These are phyloP conservation scores for Melanerpes aurifrons DNA, from an alignment of 2,113 vertebrate genomes.

Conservation along the genomic window DNA sequence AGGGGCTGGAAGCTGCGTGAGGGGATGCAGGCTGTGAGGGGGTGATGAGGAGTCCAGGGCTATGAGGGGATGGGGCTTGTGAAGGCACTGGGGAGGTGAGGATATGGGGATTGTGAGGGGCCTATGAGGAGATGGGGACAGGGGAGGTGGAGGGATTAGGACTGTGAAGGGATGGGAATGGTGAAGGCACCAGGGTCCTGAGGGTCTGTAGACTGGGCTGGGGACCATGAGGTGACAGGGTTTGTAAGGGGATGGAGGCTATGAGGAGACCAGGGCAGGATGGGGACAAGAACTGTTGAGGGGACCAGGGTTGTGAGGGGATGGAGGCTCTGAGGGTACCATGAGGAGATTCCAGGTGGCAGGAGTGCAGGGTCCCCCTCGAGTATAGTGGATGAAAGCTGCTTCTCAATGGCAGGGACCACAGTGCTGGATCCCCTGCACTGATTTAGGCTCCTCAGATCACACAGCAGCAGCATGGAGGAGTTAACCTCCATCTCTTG, in stretches of 20 bases:
- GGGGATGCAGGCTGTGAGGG: too few species aligned
- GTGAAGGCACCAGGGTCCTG: rapidly evolving
- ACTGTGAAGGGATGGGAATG: rapidly evolving
- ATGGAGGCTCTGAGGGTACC: too few species aligned
- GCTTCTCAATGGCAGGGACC: rapidly evolving
- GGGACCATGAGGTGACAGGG: too few species aligned
- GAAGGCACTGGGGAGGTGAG: too few species aligned
- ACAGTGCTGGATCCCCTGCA: rapidly evolving
- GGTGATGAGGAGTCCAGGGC: too few species aligned
- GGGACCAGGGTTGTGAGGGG: too few species aligned
- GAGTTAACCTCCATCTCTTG: rapidly evolving
- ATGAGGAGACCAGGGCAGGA: rapidly evolving
- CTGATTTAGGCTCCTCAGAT: rapidly evolving
- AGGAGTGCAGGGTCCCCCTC: too few species aligned
- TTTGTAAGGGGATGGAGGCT: rapidly evolving
- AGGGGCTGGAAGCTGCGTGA: too few species aligned
- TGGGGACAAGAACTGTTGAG: background rate
- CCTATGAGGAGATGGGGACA: rapidly evolving
- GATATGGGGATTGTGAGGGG: rapidly evolving
- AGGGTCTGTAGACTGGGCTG: rapidly evolving
- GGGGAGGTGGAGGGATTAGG: rapidly evolving
- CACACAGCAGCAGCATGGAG: rapidly evolving
- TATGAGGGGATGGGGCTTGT: too few species aligned
- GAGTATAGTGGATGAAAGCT: too few species aligned
- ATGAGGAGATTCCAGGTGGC: too few species aligned